These are phyloP conservation scores for Sinocyclocheilus maitianheensis DNA, from an alignment of 2,113 vertebrate species.

Conservation along the genomic window DNA sequence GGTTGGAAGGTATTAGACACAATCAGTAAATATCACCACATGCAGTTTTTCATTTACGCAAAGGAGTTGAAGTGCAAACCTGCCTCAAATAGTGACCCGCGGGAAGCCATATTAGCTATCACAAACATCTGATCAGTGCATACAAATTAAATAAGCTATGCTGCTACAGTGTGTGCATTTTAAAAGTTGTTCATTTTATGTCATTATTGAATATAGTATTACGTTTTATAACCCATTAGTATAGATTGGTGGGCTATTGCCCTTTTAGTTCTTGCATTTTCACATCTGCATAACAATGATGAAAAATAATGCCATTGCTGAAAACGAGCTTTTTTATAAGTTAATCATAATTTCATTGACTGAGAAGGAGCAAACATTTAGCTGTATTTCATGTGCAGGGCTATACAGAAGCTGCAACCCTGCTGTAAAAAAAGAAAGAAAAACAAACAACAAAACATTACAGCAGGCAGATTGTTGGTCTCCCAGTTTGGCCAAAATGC, in stretches of 20 bases:
- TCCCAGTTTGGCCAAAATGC: not conserved
- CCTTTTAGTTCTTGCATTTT: not conserved
- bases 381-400: not conserved
- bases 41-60: conserved; percentile 55
- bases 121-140: conserved; percentile 60
- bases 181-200: not conserved
- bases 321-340: not conserved
- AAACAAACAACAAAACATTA: not conserved
- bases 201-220: not conserved
- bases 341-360: not conserved
- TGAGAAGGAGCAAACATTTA: not conserved
- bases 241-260: not conserved
- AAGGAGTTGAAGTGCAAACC: conserved; percentile 16
- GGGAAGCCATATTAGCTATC: conserved; percentile 38
- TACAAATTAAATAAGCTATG: conserved; percentile 54
- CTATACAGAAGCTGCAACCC: not conserved
- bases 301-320: not conserved
- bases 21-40: conserved; percentile 68
- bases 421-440: not conserved
- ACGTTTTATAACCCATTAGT: not conserved
- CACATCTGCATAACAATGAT: not conserved
- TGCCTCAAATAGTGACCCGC: not conserved
- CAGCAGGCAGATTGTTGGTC: not conserved
- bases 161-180: conserved; percentile 43
- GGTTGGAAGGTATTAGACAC: conserved; percentile 64